Base-by-base conservation (phyloP, 2,113 vertebrate species). In the Phocoena sinus region DNA sequence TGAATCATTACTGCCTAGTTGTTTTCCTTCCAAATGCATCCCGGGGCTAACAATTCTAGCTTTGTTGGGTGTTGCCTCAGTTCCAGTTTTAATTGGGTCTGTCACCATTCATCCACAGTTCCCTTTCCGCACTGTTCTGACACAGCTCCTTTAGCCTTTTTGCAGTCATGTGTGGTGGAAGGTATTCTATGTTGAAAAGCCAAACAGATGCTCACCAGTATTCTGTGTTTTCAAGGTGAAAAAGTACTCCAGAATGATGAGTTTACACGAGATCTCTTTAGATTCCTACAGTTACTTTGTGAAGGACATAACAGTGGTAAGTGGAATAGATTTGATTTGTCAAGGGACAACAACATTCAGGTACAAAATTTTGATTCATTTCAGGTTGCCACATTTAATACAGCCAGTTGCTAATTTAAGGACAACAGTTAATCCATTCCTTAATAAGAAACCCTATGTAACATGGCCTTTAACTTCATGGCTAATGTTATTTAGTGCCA, bases 171-270 rank as follows among this genome's bases (percentile, higher is more conserved):
- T 93, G 73, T 89, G 93, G 97, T 92, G 90, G 95, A 97, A 96
- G 60, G 91, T 97, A 44, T 86, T 96, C 83, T 88, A 68, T 92
- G 87, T 85, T 98, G 95, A 76, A 65, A 94, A 97, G 82, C 65
- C 74, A 94, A 36, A 82, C 63, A 62, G 53, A 38, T 86, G 96
- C 96, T 98, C 98, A 97, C 95, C 31, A 90, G 6, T 89, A 76
- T 96, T 97, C 92, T 98, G 12, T 98, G 83, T 99, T 98, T 98
- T 97, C 98, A 99, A 99, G 99, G 99, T 99, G 99, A 99, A 98
- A 99, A 99, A 97, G 99, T 99, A 62, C 99, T 99, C 96, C 99
- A 99, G 98, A 99, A 99, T 84, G 99, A 99, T 79, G 99, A 99
- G 98, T 99, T 99, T 98, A 99, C 99, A 68, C 98, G 99, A 96